A percentile compares a stretch with the other conserved stretches of the same genome.
phyloP scores from a whole-genome alignment of 1,140 invertebrate species.

The Lethocerus indicus region DNA sequence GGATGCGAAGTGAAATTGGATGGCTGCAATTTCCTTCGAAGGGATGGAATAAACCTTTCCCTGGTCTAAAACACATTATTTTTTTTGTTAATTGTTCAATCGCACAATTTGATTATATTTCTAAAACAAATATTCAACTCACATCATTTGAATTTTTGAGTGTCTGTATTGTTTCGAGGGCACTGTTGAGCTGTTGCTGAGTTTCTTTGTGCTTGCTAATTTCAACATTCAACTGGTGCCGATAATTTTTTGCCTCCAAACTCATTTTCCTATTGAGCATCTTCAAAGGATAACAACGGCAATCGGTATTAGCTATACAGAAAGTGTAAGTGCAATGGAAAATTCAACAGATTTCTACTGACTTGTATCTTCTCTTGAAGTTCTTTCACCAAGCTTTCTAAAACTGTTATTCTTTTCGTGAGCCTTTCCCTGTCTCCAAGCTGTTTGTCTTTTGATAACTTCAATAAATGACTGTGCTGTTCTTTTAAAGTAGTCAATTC shows the following conservation, averaged over 20 bases:
- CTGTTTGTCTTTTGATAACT: constrained; percentile 50
- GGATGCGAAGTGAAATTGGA: neutral
- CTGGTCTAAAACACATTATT: neutral
- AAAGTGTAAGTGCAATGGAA: neutral
- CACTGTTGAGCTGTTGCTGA: constrained; percentile 42
- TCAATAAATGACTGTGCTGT: constrained; percentile 41
- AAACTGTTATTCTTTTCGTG: constrained; percentile 37
- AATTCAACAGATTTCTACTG: constrained; percentile 7
- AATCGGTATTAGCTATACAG: neutral
- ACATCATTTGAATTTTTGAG: constrained; percentile 34
- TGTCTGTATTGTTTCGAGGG: constrained; percentile 37
- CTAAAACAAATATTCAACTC: constrained; percentile 16
- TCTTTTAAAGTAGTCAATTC: constrained; percentile 33
- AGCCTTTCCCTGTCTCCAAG: constrained; percentile 53
- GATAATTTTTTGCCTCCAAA: constrained; percentile 51
- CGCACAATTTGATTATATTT: neutral
- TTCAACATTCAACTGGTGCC: constrained; percentile 46
- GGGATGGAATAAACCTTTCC: neutral
- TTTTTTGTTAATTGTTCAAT: neutral
- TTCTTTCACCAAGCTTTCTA: constrained; percentile 41
- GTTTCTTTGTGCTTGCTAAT: constrained; percentile 48
- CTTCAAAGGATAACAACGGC: constrained; percentile 16
- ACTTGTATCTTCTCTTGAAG: constrained; percentile 49
- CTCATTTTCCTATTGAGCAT: constrained; percentile 43
- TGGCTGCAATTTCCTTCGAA: neutral